Evolutionary conservation across 2,888 invertebrate species (phyloP).

Genomic region (Aphrophora alni): DNA sequence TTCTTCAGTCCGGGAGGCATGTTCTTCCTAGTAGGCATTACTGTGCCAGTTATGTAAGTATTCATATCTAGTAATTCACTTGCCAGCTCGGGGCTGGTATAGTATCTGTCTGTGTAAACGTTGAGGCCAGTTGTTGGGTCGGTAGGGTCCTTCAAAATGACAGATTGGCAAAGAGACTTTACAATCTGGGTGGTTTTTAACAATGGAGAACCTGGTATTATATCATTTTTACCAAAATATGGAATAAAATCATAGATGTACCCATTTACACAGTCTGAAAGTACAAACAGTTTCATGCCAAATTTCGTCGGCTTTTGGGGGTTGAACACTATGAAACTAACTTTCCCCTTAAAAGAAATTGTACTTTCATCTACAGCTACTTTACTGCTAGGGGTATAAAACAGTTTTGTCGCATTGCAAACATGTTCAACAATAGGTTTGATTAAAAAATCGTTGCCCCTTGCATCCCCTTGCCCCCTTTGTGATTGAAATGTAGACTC

Average conservation of each 20-base stretch:
- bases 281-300: background rate
- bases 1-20: background rate
- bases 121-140: background rate
- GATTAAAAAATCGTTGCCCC: background rate
- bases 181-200: slow-evolving; percentile 12
- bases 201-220: background rate
- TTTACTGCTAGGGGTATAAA: background rate
- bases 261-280: background rate
- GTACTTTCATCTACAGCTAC: background rate
- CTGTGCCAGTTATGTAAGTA: slow-evolving; percentile 7
- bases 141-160: background rate
- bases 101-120: background rate
- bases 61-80: background rate
- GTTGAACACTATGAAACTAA: background rate
- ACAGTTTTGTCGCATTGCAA: background rate
- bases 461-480: background rate
- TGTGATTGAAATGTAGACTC: background rate
- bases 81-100: slow-evolving; percentile 2
- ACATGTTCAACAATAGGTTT: background rate
- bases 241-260: background rate
- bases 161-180: background rate
- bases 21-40: background rate
- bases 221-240: background rate
- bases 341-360: background rate
- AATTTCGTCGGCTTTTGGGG: background rate